Percentiles rank a stretch among this genome's conserved stretches.
Evolutionary conservation across 1,140 invertebrate genomes (phyloP).

Genomic region (Pinna nobilis): DNA sequence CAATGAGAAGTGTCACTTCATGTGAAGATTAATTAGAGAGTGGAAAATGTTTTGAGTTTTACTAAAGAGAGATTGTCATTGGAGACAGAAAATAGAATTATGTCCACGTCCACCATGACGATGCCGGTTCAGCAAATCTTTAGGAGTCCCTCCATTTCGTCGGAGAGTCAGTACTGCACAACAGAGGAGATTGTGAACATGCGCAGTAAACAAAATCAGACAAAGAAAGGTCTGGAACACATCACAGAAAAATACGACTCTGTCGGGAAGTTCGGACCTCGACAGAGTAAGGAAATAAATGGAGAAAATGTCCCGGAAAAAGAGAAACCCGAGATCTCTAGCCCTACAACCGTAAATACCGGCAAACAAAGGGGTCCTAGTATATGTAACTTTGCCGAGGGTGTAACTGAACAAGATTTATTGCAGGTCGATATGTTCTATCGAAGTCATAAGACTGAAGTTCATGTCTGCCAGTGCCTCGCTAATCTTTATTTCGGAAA

Average conservation of each 20-base stretch:
- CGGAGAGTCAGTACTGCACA: conserved; percentile 34
- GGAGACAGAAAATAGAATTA: too few relatives aligned
- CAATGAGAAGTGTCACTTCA: too few relatives aligned
- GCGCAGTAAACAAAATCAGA: conserved; percentile 10
- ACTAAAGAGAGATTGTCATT: too few relatives aligned
- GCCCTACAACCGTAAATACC: conserved; percentile 1
- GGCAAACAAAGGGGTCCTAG: background rate
- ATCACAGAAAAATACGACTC: conserved; percentile 64
- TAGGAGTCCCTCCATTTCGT: too few relatives aligned
- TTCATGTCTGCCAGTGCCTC: conserved; percentile 86
- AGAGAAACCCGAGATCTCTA: conserved; percentile 8
- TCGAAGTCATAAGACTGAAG: conserved; percentile 85
- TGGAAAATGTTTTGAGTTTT: too few relatives aligned
- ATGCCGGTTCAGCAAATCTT: conserved; percentile 4
- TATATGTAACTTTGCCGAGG: conserved; percentile 48
- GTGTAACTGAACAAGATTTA: conserved; percentile 82
- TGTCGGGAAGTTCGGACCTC: conserved; percentile 43
- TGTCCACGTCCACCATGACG: background rate
- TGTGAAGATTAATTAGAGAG: too few relatives aligned
- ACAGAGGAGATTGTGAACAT: conserved; percentile 34
- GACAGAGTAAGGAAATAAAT: conserved; percentile 2
- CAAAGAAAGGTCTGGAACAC: conserved; percentile 51
- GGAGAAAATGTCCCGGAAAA: background rate
- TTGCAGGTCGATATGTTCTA: conserved; percentile 88
- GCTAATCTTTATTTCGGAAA: conserved; percentile 83